Base-by-base conservation (phyloP, 2,888 invertebrate genomes). In the Tinea pellionella region DNA sequence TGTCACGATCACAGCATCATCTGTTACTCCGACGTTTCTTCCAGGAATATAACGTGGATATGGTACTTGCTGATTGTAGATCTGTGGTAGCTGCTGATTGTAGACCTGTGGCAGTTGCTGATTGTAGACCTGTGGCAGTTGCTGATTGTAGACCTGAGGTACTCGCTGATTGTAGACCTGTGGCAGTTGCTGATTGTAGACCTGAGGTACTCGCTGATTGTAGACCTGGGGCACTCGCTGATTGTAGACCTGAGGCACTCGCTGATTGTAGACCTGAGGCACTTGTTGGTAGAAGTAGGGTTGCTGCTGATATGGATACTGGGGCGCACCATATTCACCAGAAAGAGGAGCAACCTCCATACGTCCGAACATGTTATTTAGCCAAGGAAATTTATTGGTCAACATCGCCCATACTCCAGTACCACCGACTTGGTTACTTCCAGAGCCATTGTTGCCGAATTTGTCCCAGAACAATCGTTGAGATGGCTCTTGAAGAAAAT, bases 1-100 rank as follows among this genome's bases (percentile, higher is more conserved):
- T 0, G 87, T 87, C 63, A 87, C 76, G 59, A 87, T 86, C 29
- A 87, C 78, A 4, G 87, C 82, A 56, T 87, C 87, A 60, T 87
- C 87, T 0, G 87, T 87, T 24, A 87, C 64, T 0, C 72, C 80
- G 8, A 86, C 81, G 61, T 87, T 86, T 1, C 87, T 79, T 1
- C 70, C 73, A 0, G 72, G 69, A 24, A 55, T 24, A 19, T 19
- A 19, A 47, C 47, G 47, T 9, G 47, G 47, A 13, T n/a, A 41
- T 11, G 13, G 51, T 13, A 16, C 9, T 15, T 59, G 47, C 24
- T 59, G 59, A 11, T 18, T 13, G 13, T 41, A 43, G 12, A 24
- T 2, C 41, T 68, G 69, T 2, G 19, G 13, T 18, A n/a, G n/a
- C n/a, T 63, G 62, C 51, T 68, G 75, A 19, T 66, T 37, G 43